phyloP scores from a whole-genome alignment of 2,797 vertebrate species.

The Capromys pilorides region DNA sequence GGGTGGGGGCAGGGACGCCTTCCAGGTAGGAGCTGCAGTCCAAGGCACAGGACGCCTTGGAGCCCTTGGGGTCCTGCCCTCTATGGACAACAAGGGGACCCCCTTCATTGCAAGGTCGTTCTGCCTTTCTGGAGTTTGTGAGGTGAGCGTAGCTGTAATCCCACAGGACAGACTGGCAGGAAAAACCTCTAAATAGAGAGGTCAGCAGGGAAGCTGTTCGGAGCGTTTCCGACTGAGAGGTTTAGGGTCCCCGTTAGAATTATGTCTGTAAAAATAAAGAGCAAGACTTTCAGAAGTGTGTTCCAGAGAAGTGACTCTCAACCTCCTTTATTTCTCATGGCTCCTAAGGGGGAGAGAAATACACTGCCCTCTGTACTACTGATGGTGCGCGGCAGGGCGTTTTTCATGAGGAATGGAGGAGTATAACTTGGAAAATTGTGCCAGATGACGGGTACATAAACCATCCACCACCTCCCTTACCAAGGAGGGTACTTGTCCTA shows the following conservation, averaged over 20 bases:
- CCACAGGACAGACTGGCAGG: background rate
- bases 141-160: background rate
- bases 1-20: too few species aligned
- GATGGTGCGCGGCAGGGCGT: background rate
- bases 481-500: background rate
- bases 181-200: background rate
- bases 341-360: constrained; percentile 31
- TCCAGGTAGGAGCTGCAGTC: background rate
- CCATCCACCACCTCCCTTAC: background rate
- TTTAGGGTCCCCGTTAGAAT: constrained; percentile 16
- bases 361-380: background rate
- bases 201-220: background rate
- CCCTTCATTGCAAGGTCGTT: background rate
- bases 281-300: background rate
- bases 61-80: too few species aligned
- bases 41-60: too few species aligned
- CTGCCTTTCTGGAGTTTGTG: background rate
- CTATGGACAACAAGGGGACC: too few species aligned
- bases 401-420: background rate
- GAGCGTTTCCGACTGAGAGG: background rate
- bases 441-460: background rate
- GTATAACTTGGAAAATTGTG: too few species aligned
- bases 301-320: constrained; percentile 23
- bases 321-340: background rate
- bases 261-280: constrained; percentile 17